A percentile compares a stretch with the other conserved stretches of the same genome.
Conservation (phyloP, 1,140 invertebrate genomes). For the Leucophenga varia region DNA sequence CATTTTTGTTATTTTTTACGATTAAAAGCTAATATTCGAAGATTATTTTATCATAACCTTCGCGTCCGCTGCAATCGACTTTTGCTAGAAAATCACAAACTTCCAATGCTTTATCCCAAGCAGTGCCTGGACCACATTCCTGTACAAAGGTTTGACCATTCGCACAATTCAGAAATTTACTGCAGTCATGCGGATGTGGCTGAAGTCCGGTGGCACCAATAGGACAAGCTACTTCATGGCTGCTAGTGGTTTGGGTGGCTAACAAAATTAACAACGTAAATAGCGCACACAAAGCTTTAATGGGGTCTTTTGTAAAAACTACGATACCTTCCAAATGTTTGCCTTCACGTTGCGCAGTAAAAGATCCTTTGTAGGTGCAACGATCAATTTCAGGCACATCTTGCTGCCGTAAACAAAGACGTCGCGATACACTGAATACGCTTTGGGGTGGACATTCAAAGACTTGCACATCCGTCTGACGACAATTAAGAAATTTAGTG, state of each 20-base stretch:
- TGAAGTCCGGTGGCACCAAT: slow-evolving; percentile 60
- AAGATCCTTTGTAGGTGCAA: too few relatives aligned
- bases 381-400: not conserved
- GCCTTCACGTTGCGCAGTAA: too few relatives aligned
- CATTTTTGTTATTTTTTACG: too few relatives aligned
- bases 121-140: slow-evolving; percentile 64
- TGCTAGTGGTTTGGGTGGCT: too few relatives aligned
- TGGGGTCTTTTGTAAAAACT: too few relatives aligned
- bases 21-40: too few relatives aligned
- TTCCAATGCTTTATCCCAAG: slow-evolving; percentile 63
- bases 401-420: not conserved
- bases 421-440: slow-evolving; percentile 9
- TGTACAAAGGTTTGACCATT: slow-evolving; percentile 61
- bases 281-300: too few relatives aligned
- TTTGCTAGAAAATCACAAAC: slow-evolving; percentile 67
- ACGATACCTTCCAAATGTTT: too few relatives aligned
- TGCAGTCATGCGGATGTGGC: slow-evolving; percentile 62
- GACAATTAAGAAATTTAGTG: slow-evolving; percentile 68
- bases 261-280: too few relatives aligned
- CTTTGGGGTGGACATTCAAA: not conserved
- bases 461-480: slow-evolving; percentile 49
- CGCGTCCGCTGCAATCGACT: slow-evolving; percentile 66
- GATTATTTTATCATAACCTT: too few relatives aligned
- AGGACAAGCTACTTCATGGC: slow-evolving; percentile 58
- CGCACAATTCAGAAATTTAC: slow-evolving; percentile 68